These are phyloP conservation scores for Belgica antarctica DNA, from an alignment of 2,888 invertebrate species.

Conservation along the genomic window DNA sequence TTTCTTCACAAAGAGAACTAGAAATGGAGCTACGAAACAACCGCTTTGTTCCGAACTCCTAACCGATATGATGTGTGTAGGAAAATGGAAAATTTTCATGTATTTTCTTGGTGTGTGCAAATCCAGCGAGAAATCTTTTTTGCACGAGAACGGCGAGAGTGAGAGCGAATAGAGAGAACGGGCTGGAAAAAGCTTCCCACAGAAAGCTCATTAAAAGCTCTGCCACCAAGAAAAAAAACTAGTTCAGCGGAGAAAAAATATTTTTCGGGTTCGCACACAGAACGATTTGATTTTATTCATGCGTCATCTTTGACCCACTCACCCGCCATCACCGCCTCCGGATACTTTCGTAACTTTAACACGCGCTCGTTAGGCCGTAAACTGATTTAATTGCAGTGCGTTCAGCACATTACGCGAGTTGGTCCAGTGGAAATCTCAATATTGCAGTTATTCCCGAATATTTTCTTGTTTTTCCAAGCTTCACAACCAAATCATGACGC, in stretches of 20 bases:
- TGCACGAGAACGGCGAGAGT: neutral
- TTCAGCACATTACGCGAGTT: neutral
- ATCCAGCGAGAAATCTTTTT: neutral
- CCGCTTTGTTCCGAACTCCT: constrained; percentile 44
- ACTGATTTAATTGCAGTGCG: neutral
- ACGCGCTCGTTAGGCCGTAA: too few species aligned
- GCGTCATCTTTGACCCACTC: constrained; percentile 6
- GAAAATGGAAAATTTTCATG: constrained; percentile 42
- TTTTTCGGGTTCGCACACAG: neutral
- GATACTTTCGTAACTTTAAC: too few species aligned
- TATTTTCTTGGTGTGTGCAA: constrained; percentile 25
- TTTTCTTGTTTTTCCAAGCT: neutral
- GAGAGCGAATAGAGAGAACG: neutral
- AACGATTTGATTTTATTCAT: neutral
- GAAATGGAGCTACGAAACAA: constrained; percentile 42
- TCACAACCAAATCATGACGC: neutral
- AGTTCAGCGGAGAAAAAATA: neutral
- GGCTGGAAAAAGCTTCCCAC: constrained; percentile 4
- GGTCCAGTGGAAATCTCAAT: neutral
- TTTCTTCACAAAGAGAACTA: constrained; percentile 38
- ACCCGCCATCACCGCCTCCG: too few species aligned
- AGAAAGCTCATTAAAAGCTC: constrained; percentile 25
- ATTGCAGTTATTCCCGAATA: neutral
- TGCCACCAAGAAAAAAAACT: neutral
- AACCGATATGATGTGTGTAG: constrained; percentile 42